Percentiles rank a stretch among this genome's conserved stretches.
phyloP scores from a whole-genome alignment of 2,888 invertebrate genomes.

The Leucophenga maculata region DNA sequence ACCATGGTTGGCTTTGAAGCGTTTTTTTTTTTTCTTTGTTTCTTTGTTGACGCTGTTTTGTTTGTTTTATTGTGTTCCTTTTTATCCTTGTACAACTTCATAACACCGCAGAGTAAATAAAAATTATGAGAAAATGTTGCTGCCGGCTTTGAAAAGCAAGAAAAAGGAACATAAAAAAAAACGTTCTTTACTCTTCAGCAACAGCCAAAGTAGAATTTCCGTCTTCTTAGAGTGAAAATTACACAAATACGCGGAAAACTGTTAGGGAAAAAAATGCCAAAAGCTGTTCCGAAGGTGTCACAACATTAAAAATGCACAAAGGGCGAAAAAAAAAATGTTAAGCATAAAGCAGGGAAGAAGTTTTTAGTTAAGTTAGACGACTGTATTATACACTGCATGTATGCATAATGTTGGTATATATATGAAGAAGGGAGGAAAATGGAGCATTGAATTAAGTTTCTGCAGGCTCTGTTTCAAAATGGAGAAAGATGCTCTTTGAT shows the following conservation, averaged over 20 bases:
- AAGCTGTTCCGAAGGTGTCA: slow-evolving; percentile 20
- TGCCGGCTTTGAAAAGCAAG: slow-evolving; percentile 8
- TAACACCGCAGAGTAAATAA: slow-evolving; percentile 15
- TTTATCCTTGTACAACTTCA: too few relatives aligned
- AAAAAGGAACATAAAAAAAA: not conserved
- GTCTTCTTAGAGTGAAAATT: too few relatives aligned
- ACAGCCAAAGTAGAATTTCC: too few relatives aligned
- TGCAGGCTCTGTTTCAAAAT: too few relatives aligned
- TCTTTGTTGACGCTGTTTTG: not conserved
- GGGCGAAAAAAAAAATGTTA: not conserved
- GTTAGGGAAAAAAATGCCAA: slow-evolving; percentile 7
- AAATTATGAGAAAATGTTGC: slow-evolving; percentile 25
- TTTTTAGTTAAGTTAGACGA: not conserved
- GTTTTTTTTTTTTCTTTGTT: too few relatives aligned
- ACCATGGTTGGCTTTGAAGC: too few relatives aligned
- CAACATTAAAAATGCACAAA: slow-evolving; percentile 29
- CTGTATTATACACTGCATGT: not conserved
- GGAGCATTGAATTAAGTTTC: too few relatives aligned
- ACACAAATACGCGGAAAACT: too few relatives aligned
- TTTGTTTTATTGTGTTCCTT: not conserved
- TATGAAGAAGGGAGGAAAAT: too few relatives aligned
- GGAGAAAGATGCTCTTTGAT: too few relatives aligned
- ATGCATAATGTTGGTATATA: too few relatives aligned
- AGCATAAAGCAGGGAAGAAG: not conserved
- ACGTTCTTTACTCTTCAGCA: not conserved